These are phyloP conservation scores for Aleadryas rufinucha DNA, from an alignment of 2,113 vertebrate genomes.

Conservation along the genomic window DNA sequence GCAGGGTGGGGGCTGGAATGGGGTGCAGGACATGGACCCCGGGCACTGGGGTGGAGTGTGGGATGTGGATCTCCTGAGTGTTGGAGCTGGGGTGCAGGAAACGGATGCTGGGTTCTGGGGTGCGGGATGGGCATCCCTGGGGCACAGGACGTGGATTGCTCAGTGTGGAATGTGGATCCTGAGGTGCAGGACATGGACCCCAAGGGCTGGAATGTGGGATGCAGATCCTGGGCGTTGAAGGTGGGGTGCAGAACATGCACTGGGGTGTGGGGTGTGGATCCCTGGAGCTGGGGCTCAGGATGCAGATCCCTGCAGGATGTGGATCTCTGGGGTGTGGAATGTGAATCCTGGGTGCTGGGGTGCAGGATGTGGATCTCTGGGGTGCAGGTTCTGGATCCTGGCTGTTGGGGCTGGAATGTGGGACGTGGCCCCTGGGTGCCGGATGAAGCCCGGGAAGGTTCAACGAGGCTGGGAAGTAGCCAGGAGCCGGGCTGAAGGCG, in stretches of 20 bases:
- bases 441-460: background rate
- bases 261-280: background rate
- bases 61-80: background rate
- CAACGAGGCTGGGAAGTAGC: rapidly evolving
- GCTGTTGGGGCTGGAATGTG: background rate
- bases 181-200: background rate
- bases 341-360: background rate
- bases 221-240: background rate
- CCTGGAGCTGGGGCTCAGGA: background rate
- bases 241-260: background rate
- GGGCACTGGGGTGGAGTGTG: background rate
- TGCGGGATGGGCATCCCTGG: background rate
- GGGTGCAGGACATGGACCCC: background rate
- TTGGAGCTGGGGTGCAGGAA: background rate
- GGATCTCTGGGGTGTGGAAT: background rate
- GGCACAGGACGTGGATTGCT: background rate
- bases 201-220: background rate
- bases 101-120: background rate
- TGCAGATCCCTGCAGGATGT: background rate
- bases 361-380: background rate
- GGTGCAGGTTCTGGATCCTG: background rate
- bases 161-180: background rate
- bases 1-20: background rate
- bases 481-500: background rate
- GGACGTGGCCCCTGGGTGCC: background rate